These are phyloP conservation scores for Cecidostiba fungosa DNA, from an alignment of 2,888 invertebrate genomes.

Conservation along the genomic window DNA sequence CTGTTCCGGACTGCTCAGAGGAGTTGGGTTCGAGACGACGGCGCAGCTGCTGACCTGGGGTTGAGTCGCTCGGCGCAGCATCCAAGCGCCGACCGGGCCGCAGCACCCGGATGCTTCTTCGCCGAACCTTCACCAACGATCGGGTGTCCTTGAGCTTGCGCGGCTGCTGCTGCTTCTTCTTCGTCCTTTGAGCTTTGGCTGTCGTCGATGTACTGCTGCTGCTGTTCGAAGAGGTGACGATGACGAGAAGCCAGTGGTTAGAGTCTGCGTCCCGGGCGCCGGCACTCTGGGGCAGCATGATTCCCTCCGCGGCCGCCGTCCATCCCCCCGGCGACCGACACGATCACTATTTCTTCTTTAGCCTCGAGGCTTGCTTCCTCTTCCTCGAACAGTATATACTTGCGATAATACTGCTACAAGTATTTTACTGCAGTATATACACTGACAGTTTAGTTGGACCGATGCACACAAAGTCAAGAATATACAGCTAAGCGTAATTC, in stretches of 20 bases:
- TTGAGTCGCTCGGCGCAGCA: constrained; percentile 77
- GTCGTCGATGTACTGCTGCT: neutral
- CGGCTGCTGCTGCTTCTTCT: neutral
- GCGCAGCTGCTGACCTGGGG: constrained; percentile 71
- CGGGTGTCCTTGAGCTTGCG: neutral
- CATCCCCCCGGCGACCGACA: constrained; percentile 34
- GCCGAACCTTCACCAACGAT: constrained; percentile 14
- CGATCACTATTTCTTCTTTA: neutral
- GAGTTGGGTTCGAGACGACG: neutral
- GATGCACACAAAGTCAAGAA: neutral
- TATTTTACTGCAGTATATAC: neutral
- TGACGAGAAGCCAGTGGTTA: neutral
- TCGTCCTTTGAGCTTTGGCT: neutral
- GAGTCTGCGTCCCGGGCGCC: constrained; percentile 15
- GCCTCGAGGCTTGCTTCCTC: neutral
- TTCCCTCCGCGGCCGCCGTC: constrained; percentile 48
- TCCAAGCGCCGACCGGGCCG: constrained; percentile 71
- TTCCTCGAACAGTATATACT: neutral
- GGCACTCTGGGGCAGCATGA: constrained; percentile 43
- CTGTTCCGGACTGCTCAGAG: constrained; percentile 39
- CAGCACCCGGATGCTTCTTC: constrained; percentile 29
- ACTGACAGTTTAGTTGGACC: too few relatives aligned
- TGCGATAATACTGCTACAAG: neutral
- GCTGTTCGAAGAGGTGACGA: neutral
- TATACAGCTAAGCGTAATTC: neutral